phyloP scores from a whole-genome alignment of 2,888 invertebrate species.

The Phaonia tiefii region DNA sequence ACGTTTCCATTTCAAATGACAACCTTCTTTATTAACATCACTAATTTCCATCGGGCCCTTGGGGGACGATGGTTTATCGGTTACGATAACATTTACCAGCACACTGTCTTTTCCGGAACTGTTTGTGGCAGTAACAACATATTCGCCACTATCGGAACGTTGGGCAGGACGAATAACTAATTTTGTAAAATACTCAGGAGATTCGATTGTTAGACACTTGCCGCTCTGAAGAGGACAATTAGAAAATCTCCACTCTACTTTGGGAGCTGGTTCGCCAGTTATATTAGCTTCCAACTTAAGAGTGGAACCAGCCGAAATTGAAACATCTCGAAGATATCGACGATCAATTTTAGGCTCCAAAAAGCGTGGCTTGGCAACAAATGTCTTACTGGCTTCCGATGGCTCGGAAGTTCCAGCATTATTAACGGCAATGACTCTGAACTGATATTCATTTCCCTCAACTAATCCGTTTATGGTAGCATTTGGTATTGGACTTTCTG shows the following conservation, averaged over 20 bases:
- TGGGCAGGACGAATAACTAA: conserved; percentile 90
- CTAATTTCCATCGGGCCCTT: conserved; percentile 94
- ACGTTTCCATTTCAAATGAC: conserved; percentile 96
- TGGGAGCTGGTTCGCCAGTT: conserved; percentile 97
- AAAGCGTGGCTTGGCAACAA: conserved; percentile 92
- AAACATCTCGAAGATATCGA: conserved; percentile 93
- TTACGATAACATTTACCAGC: conserved; percentile 89
- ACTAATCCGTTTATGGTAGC: conserved; percentile 94
- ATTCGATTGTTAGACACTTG: conserved; percentile 90
- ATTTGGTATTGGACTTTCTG: conserved; percentile 86
- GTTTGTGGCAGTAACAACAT: conserved; percentile 92
- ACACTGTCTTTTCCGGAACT: conserved; percentile 93
- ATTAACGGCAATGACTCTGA: conserved; percentile 96
- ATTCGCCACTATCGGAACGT: conserved; percentile 92
- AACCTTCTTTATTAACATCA: conserved; percentile 95
- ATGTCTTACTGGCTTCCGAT: conserved; percentile 92
- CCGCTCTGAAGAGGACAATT: conserved; percentile 87
- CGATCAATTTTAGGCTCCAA: conserved; percentile 98
- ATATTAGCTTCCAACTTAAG: conserved; percentile 96
- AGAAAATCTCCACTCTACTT: conserved; percentile 94
- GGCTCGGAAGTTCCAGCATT: conserved; percentile 97
- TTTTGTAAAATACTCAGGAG: conserved; percentile 93
- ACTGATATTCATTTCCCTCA: conserved; percentile 98
- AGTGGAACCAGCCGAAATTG: conserved; percentile 94
- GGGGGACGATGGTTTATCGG: conserved; percentile 92